phyloP scores from a whole-genome alignment of 2,888 invertebrate genomes.

The Chromoteleia sp. region DNA sequence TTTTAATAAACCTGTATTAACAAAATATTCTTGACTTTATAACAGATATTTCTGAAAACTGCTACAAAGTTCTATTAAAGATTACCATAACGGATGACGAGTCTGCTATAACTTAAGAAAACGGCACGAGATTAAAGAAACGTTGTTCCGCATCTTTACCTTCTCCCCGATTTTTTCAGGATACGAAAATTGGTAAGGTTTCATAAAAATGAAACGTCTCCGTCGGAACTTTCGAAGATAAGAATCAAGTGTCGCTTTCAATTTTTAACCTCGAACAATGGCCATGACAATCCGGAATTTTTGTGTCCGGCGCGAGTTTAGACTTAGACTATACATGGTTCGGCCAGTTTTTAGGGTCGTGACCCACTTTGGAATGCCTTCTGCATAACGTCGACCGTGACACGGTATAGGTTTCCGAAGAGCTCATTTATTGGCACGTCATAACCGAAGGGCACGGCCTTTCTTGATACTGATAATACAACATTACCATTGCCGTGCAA shows the following conservation, averaged over 20 bases:
- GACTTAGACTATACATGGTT: constrained; percentile 35
- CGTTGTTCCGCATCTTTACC: too few species aligned
- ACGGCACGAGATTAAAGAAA: too few species aligned
- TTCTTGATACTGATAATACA: constrained; percentile 65
- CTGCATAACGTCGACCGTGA: constrained; percentile 59
- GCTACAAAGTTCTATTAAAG: too few species aligned
- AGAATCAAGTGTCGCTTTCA: neutral
- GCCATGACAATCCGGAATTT: constrained; percentile 40
- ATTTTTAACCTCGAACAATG: constrained; percentile 11
- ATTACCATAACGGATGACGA: too few species aligned
- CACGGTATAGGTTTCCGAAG: constrained; percentile 67
- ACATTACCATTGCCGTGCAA: constrained; percentile 55
- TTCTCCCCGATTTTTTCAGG: too few species aligned
- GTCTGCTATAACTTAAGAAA: too few species aligned
- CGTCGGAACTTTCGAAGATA: neutral
- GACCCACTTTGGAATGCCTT: constrained; percentile 58
- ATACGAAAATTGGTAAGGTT: neutral
- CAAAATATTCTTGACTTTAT: too few species aligned
- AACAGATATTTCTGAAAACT: too few species aligned
- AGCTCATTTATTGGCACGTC: constrained; percentile 65
- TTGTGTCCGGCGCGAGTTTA: constrained; percentile 29
- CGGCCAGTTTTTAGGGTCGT: constrained; percentile 50
- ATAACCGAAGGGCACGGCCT: constrained; percentile 66
- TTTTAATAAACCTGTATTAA: too few species aligned
- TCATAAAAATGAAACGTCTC: neutral